A percentile compares a stretch with the other conserved stretches of the same genome.
Evolutionary conservation across 2,797 vertebrate species (phyloP).

Genomic region (Scolopax bukidnonensis): DNA sequence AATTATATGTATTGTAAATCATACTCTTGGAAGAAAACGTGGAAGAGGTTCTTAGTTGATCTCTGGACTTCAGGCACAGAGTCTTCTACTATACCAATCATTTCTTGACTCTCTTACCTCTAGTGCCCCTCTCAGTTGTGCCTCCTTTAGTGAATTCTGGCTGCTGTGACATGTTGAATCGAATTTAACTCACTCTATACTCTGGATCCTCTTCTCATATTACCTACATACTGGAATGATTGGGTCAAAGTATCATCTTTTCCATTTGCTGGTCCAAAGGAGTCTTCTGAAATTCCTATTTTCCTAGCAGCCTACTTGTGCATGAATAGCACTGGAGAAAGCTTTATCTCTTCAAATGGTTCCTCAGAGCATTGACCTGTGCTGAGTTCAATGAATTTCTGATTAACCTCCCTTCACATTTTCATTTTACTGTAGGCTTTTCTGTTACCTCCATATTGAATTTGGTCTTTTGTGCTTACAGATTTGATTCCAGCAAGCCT

Average conservation of each 20-base stretch:
- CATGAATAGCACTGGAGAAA: background rate
- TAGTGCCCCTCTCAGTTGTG: background rate
- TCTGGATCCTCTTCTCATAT: background rate
- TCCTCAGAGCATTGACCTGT: background rate
- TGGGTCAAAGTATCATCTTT: background rate
- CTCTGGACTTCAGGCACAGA: background rate
- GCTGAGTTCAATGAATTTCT: background rate
- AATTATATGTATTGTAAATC: background rate
- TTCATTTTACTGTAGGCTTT: background rate
- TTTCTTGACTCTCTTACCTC: background rate
- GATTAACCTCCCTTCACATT: background rate
- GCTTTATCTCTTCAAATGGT: background rate
- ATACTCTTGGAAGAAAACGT: background rate
- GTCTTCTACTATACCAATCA: background rate
- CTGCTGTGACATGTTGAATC: background rate
- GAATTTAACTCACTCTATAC: background rate
- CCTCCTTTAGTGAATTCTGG: background rate
- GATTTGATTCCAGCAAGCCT: background rate
- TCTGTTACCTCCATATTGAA: background rate
- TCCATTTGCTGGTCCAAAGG: background rate
- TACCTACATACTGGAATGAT: background rate
- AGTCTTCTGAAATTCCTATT: background rate
- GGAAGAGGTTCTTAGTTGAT: background rate
- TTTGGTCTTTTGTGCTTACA: background rate
- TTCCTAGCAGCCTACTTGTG: background rate